phyloP scores from a whole-genome alignment of 2,888 invertebrate species.

The Therioaphis trifolii region DNA sequence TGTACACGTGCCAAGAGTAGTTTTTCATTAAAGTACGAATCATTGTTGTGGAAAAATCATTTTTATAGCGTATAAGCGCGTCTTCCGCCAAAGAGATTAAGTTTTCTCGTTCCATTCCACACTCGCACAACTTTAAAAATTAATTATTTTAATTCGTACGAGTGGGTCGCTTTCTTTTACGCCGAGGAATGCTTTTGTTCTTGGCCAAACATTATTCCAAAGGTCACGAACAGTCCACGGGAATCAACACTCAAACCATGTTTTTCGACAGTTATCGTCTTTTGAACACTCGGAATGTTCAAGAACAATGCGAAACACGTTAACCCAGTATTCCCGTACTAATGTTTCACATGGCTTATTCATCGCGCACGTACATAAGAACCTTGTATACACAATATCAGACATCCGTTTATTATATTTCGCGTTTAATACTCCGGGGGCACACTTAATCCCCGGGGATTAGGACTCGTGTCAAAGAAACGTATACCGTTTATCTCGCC shows the following conservation, averaged over 20 bases:
- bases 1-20: neutral
- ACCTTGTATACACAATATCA: no score
- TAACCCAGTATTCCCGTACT: neutral
- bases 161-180: neutral
- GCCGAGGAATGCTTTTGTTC: neutral
- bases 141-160: neutral
- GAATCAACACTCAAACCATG: neutral
- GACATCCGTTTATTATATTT: neutral
- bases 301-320: neutral
- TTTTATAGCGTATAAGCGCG: neutral
- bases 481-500: neutral
- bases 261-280: neutral
- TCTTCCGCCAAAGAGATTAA: conserved; percentile 8
- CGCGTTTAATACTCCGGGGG: neutral
- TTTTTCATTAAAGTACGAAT: conserved; percentile 30
- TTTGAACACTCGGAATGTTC: neutral
- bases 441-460: neutral
- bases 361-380: neutral
- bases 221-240: neutral
- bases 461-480: neutral
- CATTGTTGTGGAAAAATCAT: conserved; percentile 24
- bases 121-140: neutral
- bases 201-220: neutral
- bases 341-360: neutral
- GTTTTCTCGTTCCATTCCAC: neutral